phyloP scores from a whole-genome alignment of 2,888 invertebrate genomes.

The Mesorhabditis belari region DNA sequence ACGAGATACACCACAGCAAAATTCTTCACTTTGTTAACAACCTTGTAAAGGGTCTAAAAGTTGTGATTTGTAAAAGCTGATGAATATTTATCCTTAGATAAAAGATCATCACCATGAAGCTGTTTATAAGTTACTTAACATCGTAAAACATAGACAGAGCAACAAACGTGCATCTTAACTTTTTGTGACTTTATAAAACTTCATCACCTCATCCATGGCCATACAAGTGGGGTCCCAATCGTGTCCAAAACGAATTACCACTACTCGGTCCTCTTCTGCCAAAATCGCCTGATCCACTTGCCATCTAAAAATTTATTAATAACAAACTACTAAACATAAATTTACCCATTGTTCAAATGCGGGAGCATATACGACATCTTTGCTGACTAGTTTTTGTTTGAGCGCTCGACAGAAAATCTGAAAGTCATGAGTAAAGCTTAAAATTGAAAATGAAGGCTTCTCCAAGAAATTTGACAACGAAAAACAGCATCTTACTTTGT shows the following conservation, averaged over 20 bases:
- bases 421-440: neutral
- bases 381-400: neutral
- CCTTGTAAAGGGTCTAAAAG: conserved; percentile 68
- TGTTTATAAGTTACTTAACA: too few relatives aligned
- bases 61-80: neutral
- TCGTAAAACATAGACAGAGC: too few relatives aligned
- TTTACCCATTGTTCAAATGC: conserved; percentile 91
- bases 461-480: too few relatives aligned
- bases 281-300: conserved; percentile 92
- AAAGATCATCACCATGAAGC: too few relatives aligned
- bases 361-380: conserved; percentile 97
- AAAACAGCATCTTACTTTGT: too few relatives aligned
- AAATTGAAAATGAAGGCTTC: too few relatives aligned
- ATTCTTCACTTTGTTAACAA: conserved; percentile 95
- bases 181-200: too few relatives aligned
- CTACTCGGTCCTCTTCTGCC: conserved; percentile 94
- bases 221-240: conserved; percentile 99
- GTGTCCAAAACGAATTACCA: conserved; percentile 95
- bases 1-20: conserved; percentile 95
- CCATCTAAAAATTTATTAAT: conserved; percentile 1
- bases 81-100: too few relatives aligned
- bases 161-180: too few relatives aligned
- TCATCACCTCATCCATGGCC: conserved; percentile 93
- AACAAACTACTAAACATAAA: neutral
- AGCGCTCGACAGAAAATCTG: neutral